Percentiles rank a stretch among this genome's conserved stretches.
Evolutionary conservation across 2,888 invertebrate genomes (phyloP).

Genomic region (Dryomyza anilis): DNA sequence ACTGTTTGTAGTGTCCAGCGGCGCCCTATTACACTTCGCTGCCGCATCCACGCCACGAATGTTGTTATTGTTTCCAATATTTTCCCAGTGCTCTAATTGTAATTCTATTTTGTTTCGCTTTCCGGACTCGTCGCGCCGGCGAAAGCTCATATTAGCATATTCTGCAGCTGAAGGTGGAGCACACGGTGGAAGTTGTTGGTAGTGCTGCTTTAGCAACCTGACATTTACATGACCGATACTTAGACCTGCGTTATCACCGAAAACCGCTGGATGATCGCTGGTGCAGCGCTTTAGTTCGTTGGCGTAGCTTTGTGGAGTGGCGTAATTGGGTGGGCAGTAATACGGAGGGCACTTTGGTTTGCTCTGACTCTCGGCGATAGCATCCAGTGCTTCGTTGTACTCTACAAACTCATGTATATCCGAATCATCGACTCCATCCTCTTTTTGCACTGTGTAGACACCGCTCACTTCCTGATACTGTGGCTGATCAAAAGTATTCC

Average conservation of each 20-base stretch:
- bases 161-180: constrained; percentile 8
- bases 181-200: constrained; percentile 29
- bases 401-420: constrained; percentile 6
- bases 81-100: constrained; percentile 40
- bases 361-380: not conserved
- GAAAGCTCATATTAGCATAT: constrained; percentile 36
- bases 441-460: constrained; percentile 13
- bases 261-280: not conserved
- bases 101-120: constrained; percentile 35
- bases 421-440: not conserved
- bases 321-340: constrained; percentile 26
- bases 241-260: constrained; percentile 6
- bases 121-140: constrained; percentile 23
- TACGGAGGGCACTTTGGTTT: constrained; percentile 25
- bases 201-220: constrained; percentile 38
- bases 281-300: not conserved
- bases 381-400: constrained; percentile 27
- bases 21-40: constrained; percentile 22
- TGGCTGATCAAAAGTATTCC: constrained; percentile 38
- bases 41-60: constrained; percentile 15
- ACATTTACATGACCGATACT: constrained; percentile 36
- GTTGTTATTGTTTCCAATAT: constrained; percentile 35
- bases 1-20: too few species aligned
- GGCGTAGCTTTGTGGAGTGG: not conserved
- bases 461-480: not conserved